Conservation (phyloP, 1,140 invertebrate genomes). For the Caenorhabditis tropicalis region DNA sequence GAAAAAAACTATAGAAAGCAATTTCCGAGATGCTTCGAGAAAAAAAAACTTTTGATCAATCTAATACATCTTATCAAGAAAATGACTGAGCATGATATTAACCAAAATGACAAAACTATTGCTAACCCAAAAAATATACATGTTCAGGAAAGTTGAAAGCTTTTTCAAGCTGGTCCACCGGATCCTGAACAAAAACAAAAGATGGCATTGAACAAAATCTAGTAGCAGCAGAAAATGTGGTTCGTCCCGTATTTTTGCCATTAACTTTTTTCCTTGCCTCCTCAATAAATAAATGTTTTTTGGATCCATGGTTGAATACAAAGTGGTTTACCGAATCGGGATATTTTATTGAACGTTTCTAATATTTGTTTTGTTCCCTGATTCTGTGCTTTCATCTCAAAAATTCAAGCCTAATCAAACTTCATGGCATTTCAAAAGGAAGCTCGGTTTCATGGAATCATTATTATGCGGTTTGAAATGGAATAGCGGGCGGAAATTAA, state of each 20-base stretch:
- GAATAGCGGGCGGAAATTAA: constrained; percentile 33
- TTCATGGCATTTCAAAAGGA: not conserved
- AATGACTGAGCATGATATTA: too few relatives aligned
- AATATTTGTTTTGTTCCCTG: too few relatives aligned
- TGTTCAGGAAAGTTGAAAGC: too few relatives aligned
- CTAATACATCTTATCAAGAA: too few relatives aligned
- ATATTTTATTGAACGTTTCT: too few relatives aligned
- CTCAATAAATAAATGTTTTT: not conserved
- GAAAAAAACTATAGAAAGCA: too few relatives aligned
- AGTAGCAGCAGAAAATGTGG: constrained; percentile 1
- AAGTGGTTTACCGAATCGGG: too few relatives aligned
- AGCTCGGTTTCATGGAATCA: not conserved
- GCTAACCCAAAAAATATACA: too few relatives aligned
- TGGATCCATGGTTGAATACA: too few relatives aligned
- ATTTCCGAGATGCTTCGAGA: too few relatives aligned
- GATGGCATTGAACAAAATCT: not conserved
- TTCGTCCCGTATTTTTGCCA: not conserved
- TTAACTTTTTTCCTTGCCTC: not conserved
- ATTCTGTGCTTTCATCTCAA: not conserved
- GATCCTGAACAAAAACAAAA: not conserved
- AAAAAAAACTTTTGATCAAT: too few relatives aligned
- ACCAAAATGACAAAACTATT: too few relatives aligned
- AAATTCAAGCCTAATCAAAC: not conserved
- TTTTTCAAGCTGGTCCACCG: not conserved
- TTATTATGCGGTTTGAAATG: not conserved